These are phyloP conservation scores for Leptodirus hochenwartii DNA, from an alignment of 2,888 invertebrate genomes.

Conservation along the genomic window DNA sequence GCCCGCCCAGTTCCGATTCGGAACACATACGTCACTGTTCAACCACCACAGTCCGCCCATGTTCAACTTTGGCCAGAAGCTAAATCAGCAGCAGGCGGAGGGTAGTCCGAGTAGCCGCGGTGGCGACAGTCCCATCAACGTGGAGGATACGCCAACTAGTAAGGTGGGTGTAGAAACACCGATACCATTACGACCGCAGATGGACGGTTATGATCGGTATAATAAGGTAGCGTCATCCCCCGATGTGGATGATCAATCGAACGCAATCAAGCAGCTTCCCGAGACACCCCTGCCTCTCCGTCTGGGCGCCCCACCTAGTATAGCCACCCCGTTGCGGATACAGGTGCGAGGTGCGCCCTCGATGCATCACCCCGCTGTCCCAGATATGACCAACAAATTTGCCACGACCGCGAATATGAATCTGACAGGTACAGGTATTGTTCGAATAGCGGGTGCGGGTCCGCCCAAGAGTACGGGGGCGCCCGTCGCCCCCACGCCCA, in stretches of 20 bases:
- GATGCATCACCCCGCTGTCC: neutral
- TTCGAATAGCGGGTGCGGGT: constrained; percentile 26
- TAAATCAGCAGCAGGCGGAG: constrained; percentile 7
- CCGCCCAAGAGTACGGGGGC: constrained; percentile 21
- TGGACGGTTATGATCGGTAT: constrained; percentile 18
- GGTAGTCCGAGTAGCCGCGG: too few species aligned
- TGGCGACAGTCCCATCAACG: constrained; percentile 19
- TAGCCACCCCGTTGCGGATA: constrained; percentile 24
- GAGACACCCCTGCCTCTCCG: constrained; percentile 22
- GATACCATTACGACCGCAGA: constrained; percentile 25
- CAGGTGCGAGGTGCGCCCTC: constrained; percentile 17
- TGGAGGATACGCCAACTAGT: constrained; percentile 15
- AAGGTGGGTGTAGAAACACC: constrained; percentile 18
- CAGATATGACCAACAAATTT: too few species aligned
- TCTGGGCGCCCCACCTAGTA: constrained; percentile 17
- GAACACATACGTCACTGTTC: constrained; percentile 16
- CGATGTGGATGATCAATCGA: neutral
- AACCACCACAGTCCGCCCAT: constrained; percentile 4
- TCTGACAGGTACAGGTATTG: too few species aligned
- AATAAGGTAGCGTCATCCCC: constrained; percentile 3
- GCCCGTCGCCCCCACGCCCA: constrained; percentile 18
- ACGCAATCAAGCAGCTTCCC: constrained; percentile 8
- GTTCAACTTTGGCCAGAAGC: constrained; percentile 5
- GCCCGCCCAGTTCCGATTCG: constrained; percentile 27
- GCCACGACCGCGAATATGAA: too few species aligned